These are phyloP conservation scores for Magallana ariakensis DNA, from an alignment of 1,140 invertebrate species.

Conservation along the genomic window DNA sequence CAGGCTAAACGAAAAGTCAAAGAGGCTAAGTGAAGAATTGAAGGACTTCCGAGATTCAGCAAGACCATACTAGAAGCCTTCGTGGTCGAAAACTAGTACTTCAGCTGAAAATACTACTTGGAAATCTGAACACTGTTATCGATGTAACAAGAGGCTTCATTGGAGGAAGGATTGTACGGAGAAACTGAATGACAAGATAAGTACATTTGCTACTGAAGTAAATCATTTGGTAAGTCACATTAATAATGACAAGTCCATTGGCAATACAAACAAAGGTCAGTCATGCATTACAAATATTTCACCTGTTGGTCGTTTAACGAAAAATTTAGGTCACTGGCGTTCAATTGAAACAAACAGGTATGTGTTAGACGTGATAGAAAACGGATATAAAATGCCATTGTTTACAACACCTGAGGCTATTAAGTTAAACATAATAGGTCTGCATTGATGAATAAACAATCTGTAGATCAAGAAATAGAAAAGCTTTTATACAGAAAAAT, in stretches of 20 bases:
- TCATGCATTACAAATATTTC: too few relatives aligned
- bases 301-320: background rate
- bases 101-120: background rate
- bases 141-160: background rate
- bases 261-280: background rate
- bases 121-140: background rate
- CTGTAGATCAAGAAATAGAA: slow-evolving; percentile 30
- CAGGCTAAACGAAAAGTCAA: background rate
- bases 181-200: background rate
- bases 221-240: too few relatives aligned
- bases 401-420: background rate
- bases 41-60: background rate
- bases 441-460: background rate
- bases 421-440: slow-evolving; percentile 41
- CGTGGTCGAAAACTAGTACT: background rate
- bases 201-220: too few relatives aligned
- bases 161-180: background rate
- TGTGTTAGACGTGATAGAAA: slow-evolving; percentile 26
- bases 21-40: background rate
- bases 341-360: background rate
- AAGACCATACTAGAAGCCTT: too few relatives aligned
- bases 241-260: too few relatives aligned
- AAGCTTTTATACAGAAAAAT: slow-evolving; percentile 8
- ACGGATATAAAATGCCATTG: slow-evolving; percentile 45
- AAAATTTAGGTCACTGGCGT: background rate